Conservation (phyloP, 1,140 invertebrate genomes). For the Neoseiulus cucumeris region DNA sequence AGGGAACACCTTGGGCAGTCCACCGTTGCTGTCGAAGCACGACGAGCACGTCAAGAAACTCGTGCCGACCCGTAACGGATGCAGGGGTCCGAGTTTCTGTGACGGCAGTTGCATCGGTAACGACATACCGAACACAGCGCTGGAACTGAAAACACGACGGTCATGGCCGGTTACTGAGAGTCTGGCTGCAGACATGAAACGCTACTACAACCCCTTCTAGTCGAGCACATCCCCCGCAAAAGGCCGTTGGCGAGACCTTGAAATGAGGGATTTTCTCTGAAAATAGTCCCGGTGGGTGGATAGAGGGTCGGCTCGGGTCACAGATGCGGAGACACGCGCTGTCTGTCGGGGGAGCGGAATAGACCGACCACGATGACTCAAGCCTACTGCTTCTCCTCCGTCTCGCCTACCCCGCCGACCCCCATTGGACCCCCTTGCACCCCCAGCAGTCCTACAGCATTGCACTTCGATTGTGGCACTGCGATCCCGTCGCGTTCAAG, state of each 20-base stretch:
- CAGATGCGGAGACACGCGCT: no score
- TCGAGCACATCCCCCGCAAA: no score
- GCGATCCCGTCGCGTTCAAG: no score
- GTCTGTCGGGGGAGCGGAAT: neutral
- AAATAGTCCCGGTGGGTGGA: no score
- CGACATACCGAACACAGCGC: neutral
- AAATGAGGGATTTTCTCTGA: no score
- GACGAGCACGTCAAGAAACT: conserved; percentile 9
- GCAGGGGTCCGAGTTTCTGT: neutral
- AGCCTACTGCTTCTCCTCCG: conserved; percentile 1
- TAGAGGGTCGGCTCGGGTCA: no score
- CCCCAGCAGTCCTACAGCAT: neutral
- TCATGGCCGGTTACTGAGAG: no score
- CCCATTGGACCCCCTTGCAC: neutral
- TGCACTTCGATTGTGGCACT: no score
- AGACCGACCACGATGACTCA: conserved; percentile 2
- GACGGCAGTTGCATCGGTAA: neutral
- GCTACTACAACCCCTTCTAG: no score
- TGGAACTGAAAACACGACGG: no score
- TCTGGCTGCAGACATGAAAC: no score
- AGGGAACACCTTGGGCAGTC: neutral
- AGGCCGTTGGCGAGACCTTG: no score
- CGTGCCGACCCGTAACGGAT: neutral
- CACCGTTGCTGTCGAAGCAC: conserved; percentile 9
- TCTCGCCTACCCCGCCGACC: neutral